Evolutionary conservation across 1,140 invertebrate species (phyloP).

Genomic region (Musca vetustissima): DNA sequence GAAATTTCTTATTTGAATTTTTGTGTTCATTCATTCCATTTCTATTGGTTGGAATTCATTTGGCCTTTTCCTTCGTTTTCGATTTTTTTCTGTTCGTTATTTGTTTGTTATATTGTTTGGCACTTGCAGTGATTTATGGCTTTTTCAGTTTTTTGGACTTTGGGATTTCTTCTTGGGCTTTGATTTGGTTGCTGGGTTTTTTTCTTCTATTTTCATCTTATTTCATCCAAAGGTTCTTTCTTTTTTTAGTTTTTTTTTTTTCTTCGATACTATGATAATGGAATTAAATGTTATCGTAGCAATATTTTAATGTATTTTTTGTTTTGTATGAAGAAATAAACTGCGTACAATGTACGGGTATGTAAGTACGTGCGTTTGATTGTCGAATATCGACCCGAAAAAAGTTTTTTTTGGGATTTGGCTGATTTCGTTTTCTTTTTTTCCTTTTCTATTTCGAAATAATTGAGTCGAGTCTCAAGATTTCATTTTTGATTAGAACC

Average conservation of each 20-base stretch:
- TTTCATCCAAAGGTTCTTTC: not conserved
- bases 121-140: conserved; percentile 18
- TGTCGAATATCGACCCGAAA: too few species aligned
- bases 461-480: too few species aligned
- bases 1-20: conserved; percentile 22
- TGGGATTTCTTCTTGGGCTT: conserved; percentile 1
- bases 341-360: too few species aligned
- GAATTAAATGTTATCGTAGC: conserved; percentile 23
- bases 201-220: not conserved
- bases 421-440: too few species aligned
- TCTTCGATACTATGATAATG: conserved; percentile 13
- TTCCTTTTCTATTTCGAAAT: too few species aligned
- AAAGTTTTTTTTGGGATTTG: too few species aligned
- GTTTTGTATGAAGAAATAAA: too few species aligned
- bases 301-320: conserved; percentile 17
- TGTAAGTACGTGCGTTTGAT: too few species aligned
- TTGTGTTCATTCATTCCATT: not conserved
- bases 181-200: not conserved
- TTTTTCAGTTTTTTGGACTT: conserved; percentile 17
- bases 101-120: conserved; percentile 9
- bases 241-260: not conserved
- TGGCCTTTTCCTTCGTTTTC: not conserved
- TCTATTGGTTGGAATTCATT: not conserved
- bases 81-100: not conserved
- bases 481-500: too few species aligned